phyloP scores from a whole-genome alignment of 2,113 vertebrate genomes.

The Notechis scutatus region DNA sequence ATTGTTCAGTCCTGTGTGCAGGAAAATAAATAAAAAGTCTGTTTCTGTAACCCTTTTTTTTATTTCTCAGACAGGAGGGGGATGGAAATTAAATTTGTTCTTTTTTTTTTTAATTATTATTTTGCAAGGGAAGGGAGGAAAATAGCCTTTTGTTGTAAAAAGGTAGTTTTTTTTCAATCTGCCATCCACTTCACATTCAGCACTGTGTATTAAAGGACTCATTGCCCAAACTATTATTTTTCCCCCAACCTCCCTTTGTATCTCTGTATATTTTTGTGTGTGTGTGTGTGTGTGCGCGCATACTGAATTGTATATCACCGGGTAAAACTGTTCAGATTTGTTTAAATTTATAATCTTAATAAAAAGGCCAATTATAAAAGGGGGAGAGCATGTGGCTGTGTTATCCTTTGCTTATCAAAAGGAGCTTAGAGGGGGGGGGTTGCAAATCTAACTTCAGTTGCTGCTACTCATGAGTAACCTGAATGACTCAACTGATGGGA shows the following conservation, averaged over 20 bases:
- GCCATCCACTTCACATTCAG: constrained; percentile 71
- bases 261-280: constrained; percentile 77
- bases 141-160: constrained; percentile 94
- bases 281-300: constrained; percentile 60
- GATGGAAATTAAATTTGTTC: constrained; percentile 19
- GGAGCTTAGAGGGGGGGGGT: not conserved
- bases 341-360: constrained; percentile 94
- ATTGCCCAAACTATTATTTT: constrained; percentile 73
- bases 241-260: constrained; percentile 65
- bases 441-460: not conserved
- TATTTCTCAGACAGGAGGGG: constrained; percentile 21
- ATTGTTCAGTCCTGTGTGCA: constrained; percentile 62
- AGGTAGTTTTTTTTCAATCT: constrained; percentile 72
- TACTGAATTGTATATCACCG: constrained; percentile 90
- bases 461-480: not conserved
- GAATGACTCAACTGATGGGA: not conserved
- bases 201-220: constrained; percentile 82
- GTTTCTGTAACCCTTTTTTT: constrained; percentile 49
- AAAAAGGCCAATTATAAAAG: constrained; percentile 75
- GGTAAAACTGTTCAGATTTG: constrained; percentile 92
- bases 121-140: not conserved
- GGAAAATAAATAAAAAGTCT: constrained; percentile 4
- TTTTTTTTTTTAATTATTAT: not conserved
- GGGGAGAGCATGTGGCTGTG: not conserved
- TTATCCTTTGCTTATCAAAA: not conserved